Percentiles rank a stretch among this genome's conserved stretches.
Evolutionary conservation across 2,888 invertebrate genomes (phyloP).

Genomic region (Choristoneura rosaceana): DNA sequence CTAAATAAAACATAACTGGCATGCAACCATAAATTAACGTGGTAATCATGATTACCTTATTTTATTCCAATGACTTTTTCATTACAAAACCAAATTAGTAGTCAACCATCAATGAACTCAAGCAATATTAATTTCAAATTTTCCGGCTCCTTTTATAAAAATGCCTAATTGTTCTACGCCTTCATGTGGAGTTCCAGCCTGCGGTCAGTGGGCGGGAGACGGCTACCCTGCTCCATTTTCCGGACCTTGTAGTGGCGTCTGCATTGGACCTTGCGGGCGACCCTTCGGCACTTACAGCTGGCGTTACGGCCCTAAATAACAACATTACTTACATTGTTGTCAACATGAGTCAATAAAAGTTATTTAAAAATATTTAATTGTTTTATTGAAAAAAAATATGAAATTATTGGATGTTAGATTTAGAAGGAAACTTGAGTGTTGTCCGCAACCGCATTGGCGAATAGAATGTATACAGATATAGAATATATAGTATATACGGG

Average conservation of each 20-base stretch:
- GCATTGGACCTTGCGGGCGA: slow-evolving; percentile 24
- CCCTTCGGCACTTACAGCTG: slow-evolving; percentile 32
- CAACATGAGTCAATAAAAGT: not conserved
- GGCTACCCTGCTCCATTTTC: slow-evolving; percentile 22
- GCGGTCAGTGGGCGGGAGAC: slow-evolving; percentile 18
- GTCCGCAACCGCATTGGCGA: no score
- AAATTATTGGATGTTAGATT: no score
- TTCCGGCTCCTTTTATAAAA: not conserved
- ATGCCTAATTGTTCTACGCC: slow-evolving; percentile 2
- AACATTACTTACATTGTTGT: not conserved
- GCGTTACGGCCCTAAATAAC: not conserved
- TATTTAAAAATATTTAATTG: not conserved
- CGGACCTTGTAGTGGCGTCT: slow-evolving; percentile 26
- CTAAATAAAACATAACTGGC: not conserved
- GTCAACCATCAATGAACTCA: not conserved
- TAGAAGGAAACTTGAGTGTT: no score
- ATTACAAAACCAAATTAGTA: not conserved
- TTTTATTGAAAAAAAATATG: not conserved
- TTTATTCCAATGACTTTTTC: not conserved
- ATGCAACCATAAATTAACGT: not conserved
- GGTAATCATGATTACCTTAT: not conserved
- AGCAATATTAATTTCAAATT: not conserved
- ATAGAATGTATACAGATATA: no score
- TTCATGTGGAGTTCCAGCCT: slow-evolving; percentile 10
- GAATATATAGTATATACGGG: no score